Evolutionary conservation across 2,888 invertebrate species (phyloP).

Genomic region (Heliconius erato): DNA sequence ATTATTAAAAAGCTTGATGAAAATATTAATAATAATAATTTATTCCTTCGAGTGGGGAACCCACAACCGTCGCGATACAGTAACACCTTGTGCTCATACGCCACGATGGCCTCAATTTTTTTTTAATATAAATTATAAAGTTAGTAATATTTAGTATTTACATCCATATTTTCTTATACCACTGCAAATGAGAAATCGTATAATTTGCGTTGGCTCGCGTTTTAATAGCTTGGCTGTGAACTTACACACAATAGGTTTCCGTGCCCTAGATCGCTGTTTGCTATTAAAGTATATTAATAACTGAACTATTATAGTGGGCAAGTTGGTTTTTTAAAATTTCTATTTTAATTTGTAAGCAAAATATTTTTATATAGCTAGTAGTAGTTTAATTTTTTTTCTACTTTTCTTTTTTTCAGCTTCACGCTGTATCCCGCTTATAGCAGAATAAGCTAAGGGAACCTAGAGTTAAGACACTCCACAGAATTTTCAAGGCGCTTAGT

Average conservation of each 20-base stretch:
- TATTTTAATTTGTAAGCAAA: neutral
- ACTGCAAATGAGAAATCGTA: conserved; percentile 43
- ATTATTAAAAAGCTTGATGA: too few species aligned
- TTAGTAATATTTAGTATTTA: neutral
- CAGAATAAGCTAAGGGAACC: too few species aligned
- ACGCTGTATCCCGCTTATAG: too few species aligned
- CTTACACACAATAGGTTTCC: conserved; percentile 45
- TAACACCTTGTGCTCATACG: neutral
- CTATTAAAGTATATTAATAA: conserved; percentile 40
- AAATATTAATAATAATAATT: too few species aligned
- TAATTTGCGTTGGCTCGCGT: conserved; percentile 44
- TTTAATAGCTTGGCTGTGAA: conserved; percentile 50
- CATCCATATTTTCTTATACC: conserved; percentile 17
- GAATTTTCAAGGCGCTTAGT: too few species aligned
- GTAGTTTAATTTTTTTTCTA: neutral
- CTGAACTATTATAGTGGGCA: conserved; percentile 11
- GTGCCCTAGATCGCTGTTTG: conserved; percentile 44
- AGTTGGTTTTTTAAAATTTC: neutral
- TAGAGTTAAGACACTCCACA: too few species aligned
- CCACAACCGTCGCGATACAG: neutral
- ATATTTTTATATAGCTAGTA: neutral
- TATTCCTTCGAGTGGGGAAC: neutral
- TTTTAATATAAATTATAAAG: neutral
- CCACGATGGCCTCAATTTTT: too few species aligned
- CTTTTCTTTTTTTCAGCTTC: too few species aligned